Evolutionary conservation across 1,140 invertebrate species (phyloP), one percentile per base, ranked within the genome.

Genomic region (Portunus trituberculatus): DNA sequence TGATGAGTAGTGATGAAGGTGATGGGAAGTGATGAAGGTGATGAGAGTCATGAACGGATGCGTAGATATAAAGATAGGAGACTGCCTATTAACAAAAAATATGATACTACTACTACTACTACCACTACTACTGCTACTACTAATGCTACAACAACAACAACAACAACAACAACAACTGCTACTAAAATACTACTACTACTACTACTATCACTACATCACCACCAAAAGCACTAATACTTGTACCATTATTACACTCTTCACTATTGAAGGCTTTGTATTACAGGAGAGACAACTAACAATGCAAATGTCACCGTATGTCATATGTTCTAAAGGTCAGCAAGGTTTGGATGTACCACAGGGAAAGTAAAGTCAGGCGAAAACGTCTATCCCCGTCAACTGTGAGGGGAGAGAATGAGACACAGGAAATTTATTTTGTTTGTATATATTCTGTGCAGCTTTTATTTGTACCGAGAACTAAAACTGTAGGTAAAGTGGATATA

Each of bases 171-270:
- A 12, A 76, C 59, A 12, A 14, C 59, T 76, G 8, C 59, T 25
- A 76, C 48, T 52, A n/a, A n/a, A n/a, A n/a, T n/a, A 20, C 67
- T 76, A 76, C 67, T 76, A 76, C 67, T 76, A 76, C 67, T 76
- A 76, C n/a, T 76, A 76, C 67, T n/a, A 1, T n/a, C 25, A 76
- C 67, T 76, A 8, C 25, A 76, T 20, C 16, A 20, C 2, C 16
- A 59, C 52, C 16, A 59, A 0, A 7, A 76, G 10, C 20, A 76
- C 20, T 76, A n/a, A 7, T n/a, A 76, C 67, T n/a, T n/a, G 4
- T n/a, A 25, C n/a, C 25, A n/a, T 20, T n/a, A 76, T 2, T 76
- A 76, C 67, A 20, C 20, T n/a, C 8, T 20, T 20, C 8, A n/a
- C 67, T n/a, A 76, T 20, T n/a, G n/a, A 1, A 7, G 20, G 12